phyloP scores from a whole-genome alignment of 2,888 invertebrate genomes.

The Rhyacophila evoluta region DNA sequence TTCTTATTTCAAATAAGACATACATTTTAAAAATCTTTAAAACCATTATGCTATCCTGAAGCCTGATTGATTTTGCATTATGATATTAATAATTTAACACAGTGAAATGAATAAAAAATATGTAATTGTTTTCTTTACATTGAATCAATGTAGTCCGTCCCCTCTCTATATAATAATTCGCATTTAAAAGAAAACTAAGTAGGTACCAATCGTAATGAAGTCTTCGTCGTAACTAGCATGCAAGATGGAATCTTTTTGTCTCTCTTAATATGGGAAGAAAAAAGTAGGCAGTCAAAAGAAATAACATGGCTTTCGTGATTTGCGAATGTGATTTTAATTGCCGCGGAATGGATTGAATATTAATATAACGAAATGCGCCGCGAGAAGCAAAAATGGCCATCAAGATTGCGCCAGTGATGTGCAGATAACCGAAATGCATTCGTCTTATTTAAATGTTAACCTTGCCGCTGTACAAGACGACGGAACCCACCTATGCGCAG shows the following conservation, averaged over 20 bases:
- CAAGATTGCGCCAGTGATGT: slow-evolving; percentile 3
- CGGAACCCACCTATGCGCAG: not conserved
- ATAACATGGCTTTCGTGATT: slow-evolving; percentile 2
- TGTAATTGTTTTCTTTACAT: too few relatives aligned
- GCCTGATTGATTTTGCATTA: too few relatives aligned
- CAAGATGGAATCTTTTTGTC: not conserved
- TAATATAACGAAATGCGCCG: slow-evolving; percentile 23
- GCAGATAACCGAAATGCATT: slow-evolving; percentile 37
- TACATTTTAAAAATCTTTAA: too few relatives aligned
- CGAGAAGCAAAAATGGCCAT: slow-evolving; percentile 23
- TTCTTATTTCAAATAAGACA: too few relatives aligned
- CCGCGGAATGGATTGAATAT: slow-evolving; percentile 8
- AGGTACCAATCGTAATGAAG: not conserved
- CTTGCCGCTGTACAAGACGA: not conserved
- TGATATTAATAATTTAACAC: too few relatives aligned
- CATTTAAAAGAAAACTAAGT: not conserved
- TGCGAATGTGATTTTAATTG: slow-evolving; percentile 23
- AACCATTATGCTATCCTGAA: too few relatives aligned
- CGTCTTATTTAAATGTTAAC: slow-evolving; percentile 45
- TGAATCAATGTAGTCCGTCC: too few relatives aligned
- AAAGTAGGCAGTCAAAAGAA: not conserved
- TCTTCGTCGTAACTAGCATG: not conserved
- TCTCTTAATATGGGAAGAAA: not conserved
- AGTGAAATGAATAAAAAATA: too few relatives aligned
- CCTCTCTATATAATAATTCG: not conserved